Evolutionary conservation across 2,113 vertebrate species (phyloP).

Genomic region (Tachuris rubrigastra): DNA sequence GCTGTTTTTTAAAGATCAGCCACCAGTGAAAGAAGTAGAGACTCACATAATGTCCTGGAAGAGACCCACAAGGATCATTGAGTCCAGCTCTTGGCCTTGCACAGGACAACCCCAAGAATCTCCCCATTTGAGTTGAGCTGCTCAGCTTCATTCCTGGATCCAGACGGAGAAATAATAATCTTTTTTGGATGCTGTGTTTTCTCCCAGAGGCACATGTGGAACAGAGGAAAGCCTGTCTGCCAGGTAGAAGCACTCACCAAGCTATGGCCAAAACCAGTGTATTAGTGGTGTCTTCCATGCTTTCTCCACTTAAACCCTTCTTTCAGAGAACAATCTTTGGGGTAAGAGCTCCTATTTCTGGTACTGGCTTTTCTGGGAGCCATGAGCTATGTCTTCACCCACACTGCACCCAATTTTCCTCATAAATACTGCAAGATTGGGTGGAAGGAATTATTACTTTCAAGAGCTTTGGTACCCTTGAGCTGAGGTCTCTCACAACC

Average conservation of each 20-base stretch:
- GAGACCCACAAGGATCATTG: not conserved
- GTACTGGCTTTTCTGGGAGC: not conserved
- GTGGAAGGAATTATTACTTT: not conserved
- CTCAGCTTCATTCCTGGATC: not conserved
- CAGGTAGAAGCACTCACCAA: not conserved
- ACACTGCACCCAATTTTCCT: not conserved
- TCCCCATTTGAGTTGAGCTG: not conserved
- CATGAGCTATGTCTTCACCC: not conserved
- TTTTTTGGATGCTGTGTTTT: not conserved
- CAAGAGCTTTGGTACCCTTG: not conserved
- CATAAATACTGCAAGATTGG: not conserved
- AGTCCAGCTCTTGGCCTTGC: not conserved
- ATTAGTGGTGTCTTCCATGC: fast-evolving
- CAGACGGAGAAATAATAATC: not conserved
- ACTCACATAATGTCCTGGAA: not conserved
- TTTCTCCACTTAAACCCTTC: not conserved
- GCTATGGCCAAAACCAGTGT: not conserved
- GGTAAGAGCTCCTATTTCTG: not conserved
- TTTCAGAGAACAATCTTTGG: not conserved
- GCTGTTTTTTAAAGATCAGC: not conserved
- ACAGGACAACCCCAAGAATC: not conserved
- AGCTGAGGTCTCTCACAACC: not conserved
- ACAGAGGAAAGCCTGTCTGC: not conserved
- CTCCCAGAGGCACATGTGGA: not conserved
- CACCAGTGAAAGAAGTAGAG: not conserved